Evolutionary conservation across 2,888 invertebrate species (phyloP).

Genomic region (Drosophila rubida): DNA sequence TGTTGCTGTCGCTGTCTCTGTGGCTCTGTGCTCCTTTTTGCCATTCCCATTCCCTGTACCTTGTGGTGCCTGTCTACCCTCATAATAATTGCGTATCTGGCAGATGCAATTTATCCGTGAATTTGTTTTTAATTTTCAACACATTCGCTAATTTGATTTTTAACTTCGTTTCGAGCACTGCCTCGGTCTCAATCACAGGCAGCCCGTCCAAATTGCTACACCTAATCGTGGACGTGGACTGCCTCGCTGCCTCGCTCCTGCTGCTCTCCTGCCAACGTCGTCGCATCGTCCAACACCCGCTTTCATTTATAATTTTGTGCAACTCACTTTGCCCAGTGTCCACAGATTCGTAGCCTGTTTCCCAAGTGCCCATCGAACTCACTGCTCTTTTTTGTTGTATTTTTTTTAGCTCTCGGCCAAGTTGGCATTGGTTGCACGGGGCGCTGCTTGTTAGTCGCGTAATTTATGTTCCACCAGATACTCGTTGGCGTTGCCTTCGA

Average conservation of each 20-base stretch:
- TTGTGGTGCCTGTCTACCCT: slow-evolving; percentile 55
- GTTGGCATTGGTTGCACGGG: slow-evolving; percentile 64
- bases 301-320: slow-evolving; percentile 81
- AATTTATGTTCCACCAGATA: slow-evolving; percentile 84
- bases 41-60: slow-evolving; percentile 6
- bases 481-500: slow-evolving; percentile 79
- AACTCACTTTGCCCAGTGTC: slow-evolving; percentile 62
- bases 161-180: slow-evolving; percentile 82
- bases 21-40: neutral
- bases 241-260: no score
- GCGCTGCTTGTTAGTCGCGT: slow-evolving; percentile 83
- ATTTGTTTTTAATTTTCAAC: slow-evolving; percentile 86
- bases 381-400: slow-evolving; percentile 50
- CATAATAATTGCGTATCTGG: slow-evolving; percentile 83
- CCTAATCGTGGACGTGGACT: slow-evolving; percentile 75
- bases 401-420: slow-evolving; percentile 70
- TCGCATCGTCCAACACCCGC: slow-evolving; percentile 72
- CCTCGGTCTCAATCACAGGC: slow-evolving; percentile 80
- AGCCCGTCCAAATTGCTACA: slow-evolving; percentile 78
- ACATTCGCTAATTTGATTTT: slow-evolving; percentile 85
- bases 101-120: slow-evolving; percentile 85
- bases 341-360: slow-evolving; percentile 40
- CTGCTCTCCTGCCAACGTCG: slow-evolving; percentile 44
- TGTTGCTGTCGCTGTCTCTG: slow-evolving; percentile 16
- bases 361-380: slow-evolving; percentile 58